Evolutionary conservation across 2,888 invertebrate species (phyloP).

Genomic region (Spisula subtruncata): DNA sequence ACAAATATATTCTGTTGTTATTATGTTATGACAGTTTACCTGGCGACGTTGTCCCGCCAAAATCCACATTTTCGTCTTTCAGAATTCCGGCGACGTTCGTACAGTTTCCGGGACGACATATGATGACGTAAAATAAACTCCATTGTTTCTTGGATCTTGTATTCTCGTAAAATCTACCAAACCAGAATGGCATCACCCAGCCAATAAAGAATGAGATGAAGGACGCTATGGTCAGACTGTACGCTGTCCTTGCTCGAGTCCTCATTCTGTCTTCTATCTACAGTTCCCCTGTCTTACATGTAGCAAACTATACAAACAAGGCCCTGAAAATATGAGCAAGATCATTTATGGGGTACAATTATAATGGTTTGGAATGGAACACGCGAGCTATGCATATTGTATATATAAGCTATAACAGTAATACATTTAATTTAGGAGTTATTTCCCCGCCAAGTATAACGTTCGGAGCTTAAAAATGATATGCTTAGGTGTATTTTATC

Average conservation of each 20-base stretch:
- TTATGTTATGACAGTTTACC: constrained; percentile 23
- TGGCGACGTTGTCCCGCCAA: constrained; percentile 48
- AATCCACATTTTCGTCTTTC: constrained; percentile 42
- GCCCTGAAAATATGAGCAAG: too few species aligned
- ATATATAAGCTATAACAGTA: too few species aligned
- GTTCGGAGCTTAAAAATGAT: too few species aligned
- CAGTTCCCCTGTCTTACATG: neutral
- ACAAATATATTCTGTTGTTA: too few species aligned
- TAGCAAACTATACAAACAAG: neutral
- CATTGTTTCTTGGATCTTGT: constrained; percentile 63
- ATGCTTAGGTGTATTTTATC: too few species aligned
- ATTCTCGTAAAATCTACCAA: constrained; percentile 57
- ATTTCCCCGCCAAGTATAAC: too few species aligned
- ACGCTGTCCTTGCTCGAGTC: constrained; percentile 43
- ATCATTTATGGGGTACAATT: too few species aligned
- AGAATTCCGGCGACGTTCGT: constrained; percentile 43
- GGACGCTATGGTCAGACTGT: constrained; percentile 41
- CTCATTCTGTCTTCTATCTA: too few species aligned
- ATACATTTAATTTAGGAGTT: too few species aligned
- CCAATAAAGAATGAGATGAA: constrained; percentile 52
- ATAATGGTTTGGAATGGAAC: too few species aligned
- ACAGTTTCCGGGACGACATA: constrained; percentile 56
- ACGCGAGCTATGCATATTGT: too few species aligned
- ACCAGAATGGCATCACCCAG: constrained; percentile 70
- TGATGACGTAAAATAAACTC: constrained; percentile 62